These are phyloP conservation scores for Trissolcus basalis DNA, from an alignment of 1,140 invertebrate genomes.

Conservation along the genomic window DNA sequence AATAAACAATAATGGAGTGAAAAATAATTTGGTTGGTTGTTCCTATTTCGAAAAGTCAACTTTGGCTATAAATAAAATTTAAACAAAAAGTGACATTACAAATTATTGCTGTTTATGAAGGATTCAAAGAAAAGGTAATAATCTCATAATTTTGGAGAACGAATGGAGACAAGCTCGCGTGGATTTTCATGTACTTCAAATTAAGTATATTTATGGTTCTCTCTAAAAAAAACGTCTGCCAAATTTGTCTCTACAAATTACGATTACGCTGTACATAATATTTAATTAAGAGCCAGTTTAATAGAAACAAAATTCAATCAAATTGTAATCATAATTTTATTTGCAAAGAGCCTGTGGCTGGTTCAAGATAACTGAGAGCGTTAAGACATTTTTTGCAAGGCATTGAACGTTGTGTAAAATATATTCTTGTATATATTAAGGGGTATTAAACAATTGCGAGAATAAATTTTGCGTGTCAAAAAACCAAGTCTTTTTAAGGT, in stretches of 20 bases:
- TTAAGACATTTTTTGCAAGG: conserved; percentile 2
- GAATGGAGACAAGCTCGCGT: conserved; percentile 31
- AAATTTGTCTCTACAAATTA: too few species aligned
- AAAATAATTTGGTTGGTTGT: conserved; percentile 72
- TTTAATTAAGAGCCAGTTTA: too few species aligned
- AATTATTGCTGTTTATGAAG: conserved; percentile 37
- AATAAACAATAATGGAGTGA: conserved; percentile 50
- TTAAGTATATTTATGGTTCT: too few species aligned
- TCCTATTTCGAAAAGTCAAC: conserved; percentile 71
- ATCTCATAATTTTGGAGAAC: conserved; percentile 39
- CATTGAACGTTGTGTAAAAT: conserved; percentile 31
- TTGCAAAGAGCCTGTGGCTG: neutral
- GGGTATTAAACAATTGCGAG: neutral
- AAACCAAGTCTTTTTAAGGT: neutral
- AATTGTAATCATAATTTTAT: too few species aligned
- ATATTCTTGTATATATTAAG: conserved; percentile 22
- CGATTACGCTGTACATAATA: too few species aligned
- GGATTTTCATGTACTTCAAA: conserved; percentile 52
- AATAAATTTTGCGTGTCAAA: conserved; percentile 33
- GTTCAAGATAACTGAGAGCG: neutral
- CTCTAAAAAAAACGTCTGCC: too few species aligned
- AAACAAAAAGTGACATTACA: conserved; percentile 32
- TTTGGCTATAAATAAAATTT: conserved; percentile 48
- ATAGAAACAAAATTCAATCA: too few species aligned
- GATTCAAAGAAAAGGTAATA: conserved; percentile 41